These are phyloP conservation scores for Aplochiton taeniatus DNA, from an alignment of 2,797 vertebrate genomes.

Conservation along the genomic window DNA sequence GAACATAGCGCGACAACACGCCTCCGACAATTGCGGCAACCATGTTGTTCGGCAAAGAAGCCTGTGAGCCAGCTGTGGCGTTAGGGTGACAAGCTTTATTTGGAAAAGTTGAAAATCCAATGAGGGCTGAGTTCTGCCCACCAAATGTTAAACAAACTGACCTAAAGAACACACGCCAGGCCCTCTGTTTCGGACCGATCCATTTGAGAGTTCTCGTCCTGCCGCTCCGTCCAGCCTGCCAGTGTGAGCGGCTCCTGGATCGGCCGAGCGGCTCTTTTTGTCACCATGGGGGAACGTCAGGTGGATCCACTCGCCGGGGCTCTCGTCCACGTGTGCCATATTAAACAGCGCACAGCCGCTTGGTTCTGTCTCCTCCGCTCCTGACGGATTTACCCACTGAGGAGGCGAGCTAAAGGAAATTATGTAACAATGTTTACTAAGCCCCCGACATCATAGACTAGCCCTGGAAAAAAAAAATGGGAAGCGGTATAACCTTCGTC, in stretches of 20 bases:
- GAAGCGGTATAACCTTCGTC: too few species aligned
- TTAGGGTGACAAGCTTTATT: too few species aligned
- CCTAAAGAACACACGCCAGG: background rate
- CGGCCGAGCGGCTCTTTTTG: background rate
- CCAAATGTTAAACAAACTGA: too few species aligned
- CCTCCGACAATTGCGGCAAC: background rate
- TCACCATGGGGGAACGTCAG: constrained; percentile 7
- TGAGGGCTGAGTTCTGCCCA: too few species aligned
- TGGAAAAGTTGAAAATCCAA: too few species aligned
- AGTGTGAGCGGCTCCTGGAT: background rate
- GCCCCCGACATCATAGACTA: background rate
- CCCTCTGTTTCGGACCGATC: background rate
- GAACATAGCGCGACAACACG: background rate
- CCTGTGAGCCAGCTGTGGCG: too few species aligned
- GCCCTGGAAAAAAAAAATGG: too few species aligned
- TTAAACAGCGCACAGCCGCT: constrained; percentile 23
- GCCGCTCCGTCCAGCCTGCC: background rate
- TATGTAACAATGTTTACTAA: constrained; percentile 23
- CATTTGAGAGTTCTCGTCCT: background rate
- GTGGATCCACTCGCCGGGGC: constrained; percentile 17
- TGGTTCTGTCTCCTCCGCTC: constrained; percentile 6
- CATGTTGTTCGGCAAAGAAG: too few species aligned
- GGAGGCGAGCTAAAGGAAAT: constrained; percentile 23
- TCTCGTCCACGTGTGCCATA: constrained; percentile 16
- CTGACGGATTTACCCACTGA: constrained; percentile 13